Conservation (phyloP, 2,113 vertebrate species). For the Sylvia atricapilla region DNA sequence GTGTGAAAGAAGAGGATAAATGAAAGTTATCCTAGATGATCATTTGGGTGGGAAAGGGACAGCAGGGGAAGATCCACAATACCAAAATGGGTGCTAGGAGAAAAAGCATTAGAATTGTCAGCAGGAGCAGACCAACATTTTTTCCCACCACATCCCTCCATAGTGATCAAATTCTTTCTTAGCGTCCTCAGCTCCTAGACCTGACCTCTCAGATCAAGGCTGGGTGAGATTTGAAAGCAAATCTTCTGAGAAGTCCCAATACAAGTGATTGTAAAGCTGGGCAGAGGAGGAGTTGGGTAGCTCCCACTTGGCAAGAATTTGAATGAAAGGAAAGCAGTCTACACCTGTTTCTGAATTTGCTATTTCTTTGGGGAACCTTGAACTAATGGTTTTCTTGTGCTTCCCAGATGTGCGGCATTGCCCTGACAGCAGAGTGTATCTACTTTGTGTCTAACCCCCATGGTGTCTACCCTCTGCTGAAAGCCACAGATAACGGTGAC, state of each 20-base stretch:
- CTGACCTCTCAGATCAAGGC: not conserved
- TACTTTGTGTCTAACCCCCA: slow-evolving; percentile 74
- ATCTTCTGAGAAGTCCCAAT: not conserved
- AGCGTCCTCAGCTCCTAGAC: not conserved
- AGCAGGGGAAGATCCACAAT: not conserved
- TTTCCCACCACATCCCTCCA: not conserved
- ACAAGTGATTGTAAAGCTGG: not conserved
- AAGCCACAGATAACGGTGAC: slow-evolving; percentile 71
- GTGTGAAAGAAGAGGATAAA: not conserved
- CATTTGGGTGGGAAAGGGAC: not conserved
- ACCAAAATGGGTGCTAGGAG: not conserved
- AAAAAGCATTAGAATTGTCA: not conserved
- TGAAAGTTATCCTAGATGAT: not conserved
- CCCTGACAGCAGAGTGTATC: slow-evolving; percentile 82
- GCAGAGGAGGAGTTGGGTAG: not conserved
- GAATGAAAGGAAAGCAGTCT: not conserved
- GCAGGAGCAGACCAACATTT: not conserved
- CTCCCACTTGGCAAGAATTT: not conserved
- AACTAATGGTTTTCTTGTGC: not conserved
- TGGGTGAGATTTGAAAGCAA: not conserved
- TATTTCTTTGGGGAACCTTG: not conserved
- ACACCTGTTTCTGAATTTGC: not conserved
- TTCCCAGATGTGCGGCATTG: slow-evolving; percentile 76
- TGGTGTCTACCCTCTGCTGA: slow-evolving; percentile 67
- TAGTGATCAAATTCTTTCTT: not conserved